These are phyloP conservation scores for Axinella damicornis DNA, from an alignment of 37 sponge, comb jelly and placozoan genomes.

Conservation along the genomic window DNA sequence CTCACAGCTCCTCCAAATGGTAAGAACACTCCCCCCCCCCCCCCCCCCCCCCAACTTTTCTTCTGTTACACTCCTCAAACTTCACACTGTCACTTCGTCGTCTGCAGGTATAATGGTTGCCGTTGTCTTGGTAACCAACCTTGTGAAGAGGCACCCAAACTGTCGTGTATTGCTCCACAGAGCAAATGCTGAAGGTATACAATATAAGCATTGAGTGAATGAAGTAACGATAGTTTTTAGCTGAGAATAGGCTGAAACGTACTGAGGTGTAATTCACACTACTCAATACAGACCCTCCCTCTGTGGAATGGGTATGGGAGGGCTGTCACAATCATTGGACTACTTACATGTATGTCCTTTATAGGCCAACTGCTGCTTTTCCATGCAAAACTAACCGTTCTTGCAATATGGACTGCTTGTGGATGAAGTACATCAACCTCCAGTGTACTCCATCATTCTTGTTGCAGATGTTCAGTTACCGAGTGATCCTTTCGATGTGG, in stretches of 20 bases:
- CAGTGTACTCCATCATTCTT: background rate
- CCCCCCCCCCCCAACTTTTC: background rate
- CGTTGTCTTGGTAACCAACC: conserved; percentile 79
- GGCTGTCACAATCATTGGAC: too few relatives aligned
- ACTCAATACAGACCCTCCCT: too few relatives aligned
- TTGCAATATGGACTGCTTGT: too few relatives aligned
- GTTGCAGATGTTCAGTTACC: background rate
- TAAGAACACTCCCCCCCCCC: background rate
- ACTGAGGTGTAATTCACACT: too few relatives aligned
- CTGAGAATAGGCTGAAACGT: too few relatives aligned
- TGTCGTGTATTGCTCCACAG: conserved; percentile 89
- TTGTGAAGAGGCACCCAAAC: conserved; percentile 93
- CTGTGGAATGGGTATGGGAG: too few relatives aligned
- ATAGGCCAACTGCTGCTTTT: background rate
- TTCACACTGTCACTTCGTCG: too few relatives aligned
- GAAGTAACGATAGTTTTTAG: too few relatives aligned
- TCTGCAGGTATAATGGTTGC: conserved; percentile 77
- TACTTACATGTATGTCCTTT: too few relatives aligned
- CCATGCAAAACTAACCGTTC: too few relatives aligned
- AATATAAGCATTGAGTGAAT: background rate
- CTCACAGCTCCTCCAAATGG: conserved; percentile 91
- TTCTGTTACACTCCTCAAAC: too few relatives aligned
- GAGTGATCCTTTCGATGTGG: conserved; percentile 72
- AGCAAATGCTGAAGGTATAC: conserved; percentile 13
- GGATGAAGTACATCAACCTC: too few relatives aligned